A percentile compares a stretch with the other conserved stretches of the same genome.
These are phyloP conservation scores for Mormyrus proboscirostris DNA, from an alignment of 2,797 vertebrate species.

Conservation along the genomic window DNA sequence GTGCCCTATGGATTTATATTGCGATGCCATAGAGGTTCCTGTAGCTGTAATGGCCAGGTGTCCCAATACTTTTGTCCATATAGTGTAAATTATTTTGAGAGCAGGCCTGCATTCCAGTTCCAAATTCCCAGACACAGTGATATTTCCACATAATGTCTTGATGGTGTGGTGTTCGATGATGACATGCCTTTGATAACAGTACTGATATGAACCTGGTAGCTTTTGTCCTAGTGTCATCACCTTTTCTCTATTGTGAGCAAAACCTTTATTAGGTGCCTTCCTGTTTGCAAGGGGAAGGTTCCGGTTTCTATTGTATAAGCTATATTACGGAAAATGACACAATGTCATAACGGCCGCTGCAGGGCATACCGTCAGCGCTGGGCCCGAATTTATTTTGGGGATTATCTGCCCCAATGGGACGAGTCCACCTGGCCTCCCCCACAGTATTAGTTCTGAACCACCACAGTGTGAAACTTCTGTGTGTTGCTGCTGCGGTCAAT, in stretches of 20 bases:
- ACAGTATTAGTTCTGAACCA: background rate
- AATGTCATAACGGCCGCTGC: background rate
- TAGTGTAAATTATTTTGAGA: background rate
- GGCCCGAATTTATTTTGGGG: background rate
- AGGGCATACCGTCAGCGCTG: background rate
- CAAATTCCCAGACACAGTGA: background rate
- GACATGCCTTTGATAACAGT: background rate
- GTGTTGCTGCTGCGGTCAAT: background rate
- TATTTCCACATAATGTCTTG: background rate
- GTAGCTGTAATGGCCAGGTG: background rate
- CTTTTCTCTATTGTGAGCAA: background rate
- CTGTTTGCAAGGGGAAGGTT: background rate
- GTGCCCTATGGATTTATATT: background rate
- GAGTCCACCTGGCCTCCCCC: background rate
- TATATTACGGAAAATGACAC: background rate
- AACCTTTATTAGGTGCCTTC: slow-evolving; percentile 13
- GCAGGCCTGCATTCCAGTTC: background rate
- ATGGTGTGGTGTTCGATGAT: background rate
- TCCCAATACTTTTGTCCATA: background rate
- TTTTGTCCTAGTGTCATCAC: slow-evolving; percentile 4
- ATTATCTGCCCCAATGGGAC: background rate
- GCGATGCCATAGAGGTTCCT: background rate
- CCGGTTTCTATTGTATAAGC: background rate
- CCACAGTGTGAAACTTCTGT: background rate
- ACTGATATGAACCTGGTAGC: background rate